Evolutionary conservation across 2,888 invertebrate species (phyloP), one percentile per base, ranked within the genome.

Genomic region (Chelonus formosanus): DNA sequence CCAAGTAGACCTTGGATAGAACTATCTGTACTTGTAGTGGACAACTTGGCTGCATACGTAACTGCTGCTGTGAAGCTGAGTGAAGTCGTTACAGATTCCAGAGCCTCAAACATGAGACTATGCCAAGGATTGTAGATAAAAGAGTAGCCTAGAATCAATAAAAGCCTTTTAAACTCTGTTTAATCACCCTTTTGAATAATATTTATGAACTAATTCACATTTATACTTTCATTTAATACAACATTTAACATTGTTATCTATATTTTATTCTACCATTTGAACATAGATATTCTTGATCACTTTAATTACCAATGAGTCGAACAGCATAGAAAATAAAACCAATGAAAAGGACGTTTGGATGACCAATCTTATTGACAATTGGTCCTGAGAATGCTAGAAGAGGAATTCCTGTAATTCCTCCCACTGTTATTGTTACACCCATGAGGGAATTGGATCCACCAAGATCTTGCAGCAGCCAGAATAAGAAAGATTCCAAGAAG

Each of bases 361-460:
- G 92, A 0, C 93, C 93, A 62, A 92, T 85, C 74, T 86, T 87
- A 57, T 89, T 86, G 70, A 92, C 91, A 75, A 92, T 91, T 64
- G 92, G 92, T 0, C 92, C 91, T 0, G 92, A 92, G n/a, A 92
- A 85, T 47, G 92, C 91, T 32, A 93, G 85, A 10, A 92, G 85
- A 0, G 93, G 93, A 57, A 93, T 87, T 0, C 93, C 92, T 1
- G 92, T 90, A 5, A 92, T 86, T 7, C 92, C 92, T 1, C 92
- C 92, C 59, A 93, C 91, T 0, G 92, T 92, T 74, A 93, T 90
- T 0, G 93, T 93, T 72, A 93, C 88, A 8, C 93, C 93, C 92
- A 93, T 92, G 63, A 93, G 85, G 0, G 91, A 90, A 57, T 91
- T 88, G 0, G 91, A 90, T 0, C 90, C 92, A 3, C 92, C 92